Percentiles rank a stretch among this genome's conserved stretches.
These are phyloP conservation scores for Phodopus roborovskii DNA, from an alignment of 2,113 vertebrate species.

Conservation along the genomic window DNA sequence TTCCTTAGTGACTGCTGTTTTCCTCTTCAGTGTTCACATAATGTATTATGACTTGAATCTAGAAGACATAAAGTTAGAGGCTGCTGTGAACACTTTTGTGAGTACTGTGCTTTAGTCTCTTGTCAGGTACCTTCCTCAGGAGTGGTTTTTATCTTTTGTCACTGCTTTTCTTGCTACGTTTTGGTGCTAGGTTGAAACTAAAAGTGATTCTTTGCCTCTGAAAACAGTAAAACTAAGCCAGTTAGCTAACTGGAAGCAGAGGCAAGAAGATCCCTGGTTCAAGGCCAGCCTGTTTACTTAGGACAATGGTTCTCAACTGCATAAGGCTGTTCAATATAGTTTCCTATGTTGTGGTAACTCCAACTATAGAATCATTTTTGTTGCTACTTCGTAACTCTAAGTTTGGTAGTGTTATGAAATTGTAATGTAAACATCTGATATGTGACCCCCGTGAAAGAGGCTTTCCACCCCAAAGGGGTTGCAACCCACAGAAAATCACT, in stretches of 20 bases:
- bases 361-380: neutral
- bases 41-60: neutral
- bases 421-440: neutral
- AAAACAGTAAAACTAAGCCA: neutral
- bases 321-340: neutral
- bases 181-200: neutral
- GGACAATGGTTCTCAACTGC: neutral
- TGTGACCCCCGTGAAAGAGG: neutral
- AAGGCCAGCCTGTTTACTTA: neutral
- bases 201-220: conserved; percentile 22
- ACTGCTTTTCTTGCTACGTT: neutral
- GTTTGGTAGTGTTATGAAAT: neutral
- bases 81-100: neutral
- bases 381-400: neutral
- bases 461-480: neutral
- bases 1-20: neutral
- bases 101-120: neutral
- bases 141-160: neutral
- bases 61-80: neutral
- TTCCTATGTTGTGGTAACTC: neutral
- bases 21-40: neutral
- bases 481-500: neutral
- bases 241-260: neutral
- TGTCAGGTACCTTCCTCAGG: neutral
- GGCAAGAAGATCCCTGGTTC: neutral